Evolutionary conservation across 2,888 invertebrate species (phyloP).

Genomic region (Agrotis puta): DNA sequence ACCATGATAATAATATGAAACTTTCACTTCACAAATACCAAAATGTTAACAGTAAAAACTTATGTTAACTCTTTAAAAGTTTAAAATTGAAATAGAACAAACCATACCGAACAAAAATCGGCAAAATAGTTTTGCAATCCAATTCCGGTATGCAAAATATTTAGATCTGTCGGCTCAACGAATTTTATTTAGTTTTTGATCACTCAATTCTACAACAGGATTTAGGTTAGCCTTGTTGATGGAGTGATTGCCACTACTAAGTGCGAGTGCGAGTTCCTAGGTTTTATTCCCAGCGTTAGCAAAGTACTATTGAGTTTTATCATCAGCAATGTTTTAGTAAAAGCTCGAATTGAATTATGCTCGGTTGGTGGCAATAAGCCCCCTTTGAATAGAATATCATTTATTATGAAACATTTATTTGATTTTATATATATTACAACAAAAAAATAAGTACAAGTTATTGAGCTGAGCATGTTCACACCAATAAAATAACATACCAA

Average conservation of each 20-base stretch:
- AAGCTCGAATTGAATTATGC: background rate
- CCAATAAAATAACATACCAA: too few relatives aligned
- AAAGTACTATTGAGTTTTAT: background rate
- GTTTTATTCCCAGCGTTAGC: background rate
- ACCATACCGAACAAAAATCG: conserved; percentile 2
- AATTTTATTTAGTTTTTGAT: conserved; percentile 20
- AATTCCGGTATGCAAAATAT: conserved; percentile 38
- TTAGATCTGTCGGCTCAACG: conserved; percentile 1
- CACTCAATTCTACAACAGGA: background rate
- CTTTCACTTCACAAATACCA: background rate
- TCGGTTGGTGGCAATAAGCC: background rate
- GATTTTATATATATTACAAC: too few relatives aligned
- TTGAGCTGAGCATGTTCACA: too few relatives aligned
- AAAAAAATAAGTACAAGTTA: too few relatives aligned
- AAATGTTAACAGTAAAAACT: background rate
- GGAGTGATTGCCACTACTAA: background rate
- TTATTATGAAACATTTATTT: too few relatives aligned
- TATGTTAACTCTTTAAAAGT: background rate
- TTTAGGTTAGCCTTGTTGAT: background rate
- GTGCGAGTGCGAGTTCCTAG: background rate
- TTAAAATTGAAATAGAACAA: conserved; percentile 13
- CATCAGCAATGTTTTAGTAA: background rate
- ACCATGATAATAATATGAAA: background rate
- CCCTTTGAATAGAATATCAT: too few relatives aligned
- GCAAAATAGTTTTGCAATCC: conserved; percentile 21